phyloP scores from a whole-genome alignment of 2,113 vertebrate species.

The Pampusana beccarii region DNA sequence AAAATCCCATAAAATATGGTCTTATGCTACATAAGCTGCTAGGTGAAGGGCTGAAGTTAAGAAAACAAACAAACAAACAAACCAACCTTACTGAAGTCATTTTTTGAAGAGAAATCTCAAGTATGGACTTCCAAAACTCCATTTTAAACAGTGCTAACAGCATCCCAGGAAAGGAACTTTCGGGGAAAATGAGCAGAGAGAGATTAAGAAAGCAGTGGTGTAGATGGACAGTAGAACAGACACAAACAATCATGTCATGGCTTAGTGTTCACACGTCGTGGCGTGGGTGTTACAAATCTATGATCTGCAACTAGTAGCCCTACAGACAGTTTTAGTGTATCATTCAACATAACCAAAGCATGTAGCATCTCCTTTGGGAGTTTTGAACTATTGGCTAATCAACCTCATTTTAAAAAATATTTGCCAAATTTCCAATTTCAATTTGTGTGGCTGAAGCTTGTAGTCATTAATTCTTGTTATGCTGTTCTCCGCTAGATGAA shows the following conservation, averaged over 20 bases:
- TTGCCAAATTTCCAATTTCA: background rate
- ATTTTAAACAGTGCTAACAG: background rate
- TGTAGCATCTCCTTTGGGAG: background rate
- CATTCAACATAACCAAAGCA: background rate
- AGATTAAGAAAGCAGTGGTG: background rate
- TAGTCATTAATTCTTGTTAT: conserved; percentile 20
- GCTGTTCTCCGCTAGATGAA: background rate
- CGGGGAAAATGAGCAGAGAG: background rate
- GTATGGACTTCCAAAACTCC: background rate
- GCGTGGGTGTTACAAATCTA: rapidly evolving
- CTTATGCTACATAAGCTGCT: background rate
- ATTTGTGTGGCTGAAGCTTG: background rate
- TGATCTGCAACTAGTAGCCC: background rate
- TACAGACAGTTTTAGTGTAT: background rate
- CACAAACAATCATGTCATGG: background rate
- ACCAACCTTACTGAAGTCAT: background rate
- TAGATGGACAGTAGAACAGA: background rate
- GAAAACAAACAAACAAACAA: background rate
- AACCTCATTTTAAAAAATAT: background rate
- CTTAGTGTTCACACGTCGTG: rapidly evolving
- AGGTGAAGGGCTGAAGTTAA: background rate
- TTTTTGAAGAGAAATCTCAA: background rate
- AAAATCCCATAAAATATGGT: rapidly evolving
- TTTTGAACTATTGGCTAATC: background rate
- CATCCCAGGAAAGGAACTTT: background rate